Evolutionary conservation across 2,113 vertebrate genomes (phyloP).

Genomic region (Epinephelus fuscoguttatus): DNA sequence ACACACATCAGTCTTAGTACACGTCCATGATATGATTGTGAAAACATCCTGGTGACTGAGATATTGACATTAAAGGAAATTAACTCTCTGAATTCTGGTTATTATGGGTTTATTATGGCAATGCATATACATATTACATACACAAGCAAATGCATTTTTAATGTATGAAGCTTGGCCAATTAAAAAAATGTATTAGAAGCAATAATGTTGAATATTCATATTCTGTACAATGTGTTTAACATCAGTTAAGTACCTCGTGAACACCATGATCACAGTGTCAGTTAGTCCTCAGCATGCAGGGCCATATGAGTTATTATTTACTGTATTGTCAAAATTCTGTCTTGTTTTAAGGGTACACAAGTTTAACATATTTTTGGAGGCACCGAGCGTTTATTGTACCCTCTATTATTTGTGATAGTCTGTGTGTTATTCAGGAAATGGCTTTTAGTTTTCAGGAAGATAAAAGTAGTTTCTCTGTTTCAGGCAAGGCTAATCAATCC

Average conservation of each 20-base stretch:
- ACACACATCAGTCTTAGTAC: not conserved
- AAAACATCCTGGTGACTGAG: not conserved
- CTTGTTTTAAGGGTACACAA: not conserved
- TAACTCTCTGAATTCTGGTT: not conserved
- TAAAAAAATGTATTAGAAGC: not conserved
- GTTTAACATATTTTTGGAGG: not conserved
- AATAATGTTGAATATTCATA: not conserved
- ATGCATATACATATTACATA: not conserved
- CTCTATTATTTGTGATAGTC: not conserved
- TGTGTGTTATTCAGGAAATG: not conserved
- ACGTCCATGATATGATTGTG: not conserved
- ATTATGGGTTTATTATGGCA: not conserved
- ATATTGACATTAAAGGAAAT: not conserved
- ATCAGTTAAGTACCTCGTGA: not conserved
- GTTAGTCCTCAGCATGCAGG: not conserved
- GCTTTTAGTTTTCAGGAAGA: constrained; percentile 10
- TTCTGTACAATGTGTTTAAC: not conserved
- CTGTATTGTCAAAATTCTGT: not conserved
- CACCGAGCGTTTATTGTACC: not conserved
- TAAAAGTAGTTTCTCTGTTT: constrained; percentile 3
- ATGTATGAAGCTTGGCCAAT: not conserved
- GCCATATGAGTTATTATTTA: not conserved
- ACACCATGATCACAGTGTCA: not conserved
- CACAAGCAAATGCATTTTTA: not conserved
- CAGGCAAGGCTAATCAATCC: constrained; percentile 69